Conservation (phyloP, 2,888 invertebrate species). For the Plagodis pulveraria region DNA sequence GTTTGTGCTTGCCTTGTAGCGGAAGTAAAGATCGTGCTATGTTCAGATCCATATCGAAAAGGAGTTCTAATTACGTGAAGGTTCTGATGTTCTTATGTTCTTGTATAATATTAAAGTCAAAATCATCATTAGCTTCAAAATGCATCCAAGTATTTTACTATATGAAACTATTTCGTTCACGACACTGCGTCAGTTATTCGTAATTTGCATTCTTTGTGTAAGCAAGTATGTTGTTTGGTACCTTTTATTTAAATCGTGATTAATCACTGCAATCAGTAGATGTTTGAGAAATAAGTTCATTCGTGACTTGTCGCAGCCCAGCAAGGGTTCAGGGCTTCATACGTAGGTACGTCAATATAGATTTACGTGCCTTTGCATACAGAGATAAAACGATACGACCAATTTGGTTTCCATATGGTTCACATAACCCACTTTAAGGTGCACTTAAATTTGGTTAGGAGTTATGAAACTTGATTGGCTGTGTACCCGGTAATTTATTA, state of each 20-base stretch:
- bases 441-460: constrained; percentile 28
- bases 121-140: constrained; percentile 7
- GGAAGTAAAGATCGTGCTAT: constrained; percentile 15
- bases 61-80: constrained; percentile 6
- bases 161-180: background rate
- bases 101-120: no score
- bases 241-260: constrained; percentile 24
- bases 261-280: constrained; percentile 25
- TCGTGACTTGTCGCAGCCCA: constrained; percentile 19
- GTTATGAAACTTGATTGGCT: constrained; percentile 22
- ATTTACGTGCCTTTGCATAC: constrained; percentile 5
- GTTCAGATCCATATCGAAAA: constrained; percentile 11
- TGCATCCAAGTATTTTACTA: background rate
- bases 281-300: constrained; percentile 17
- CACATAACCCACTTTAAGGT: constrained; percentile 10
- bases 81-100: constrained; percentile 3
- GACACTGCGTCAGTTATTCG: background rate
- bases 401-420: constrained; percentile 1
- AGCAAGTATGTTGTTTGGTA: background rate
- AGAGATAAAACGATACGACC: constrained; percentile 17
- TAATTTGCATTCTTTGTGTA: constrained; percentile 20
- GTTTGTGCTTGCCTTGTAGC: constrained; percentile 1
- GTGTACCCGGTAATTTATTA: constrained; percentile 29
- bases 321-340: constrained; percentile 11
- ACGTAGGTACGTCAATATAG: background rate